Evolutionary conservation across 2,888 invertebrate species (phyloP).

Genomic region (Luffia ferchaultella): DNA sequence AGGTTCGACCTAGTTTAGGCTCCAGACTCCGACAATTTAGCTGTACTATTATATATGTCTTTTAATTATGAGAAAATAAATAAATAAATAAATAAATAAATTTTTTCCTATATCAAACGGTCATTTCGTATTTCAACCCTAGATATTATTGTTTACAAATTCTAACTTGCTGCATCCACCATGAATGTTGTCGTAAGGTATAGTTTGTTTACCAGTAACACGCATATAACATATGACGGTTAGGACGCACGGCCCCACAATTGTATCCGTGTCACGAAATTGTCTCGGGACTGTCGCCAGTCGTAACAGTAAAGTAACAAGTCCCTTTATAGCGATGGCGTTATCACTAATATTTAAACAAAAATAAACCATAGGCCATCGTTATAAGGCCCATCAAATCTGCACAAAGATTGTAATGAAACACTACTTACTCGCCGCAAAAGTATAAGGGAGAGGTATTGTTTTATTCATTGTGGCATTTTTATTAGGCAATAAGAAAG

Average conservation of each 20-base stretch:
- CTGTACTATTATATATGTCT: no score
- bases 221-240: no score
- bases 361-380: neutral
- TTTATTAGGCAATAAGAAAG: conserved; percentile 43
- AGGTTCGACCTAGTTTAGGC: no score
- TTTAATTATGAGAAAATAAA: no score
- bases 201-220: no score
- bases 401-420: neutral
- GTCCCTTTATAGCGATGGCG: neutral
- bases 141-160: no score
- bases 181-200: no score
- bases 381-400: neutral
- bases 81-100: no score
- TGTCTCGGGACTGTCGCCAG: neutral
- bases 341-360: neutral
- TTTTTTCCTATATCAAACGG: no score
- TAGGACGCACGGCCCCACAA: neutral
- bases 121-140: no score
- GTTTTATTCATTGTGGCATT: conserved; percentile 40
- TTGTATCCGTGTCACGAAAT: neutral
- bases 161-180: no score
- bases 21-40: no score
- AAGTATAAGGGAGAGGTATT: conserved; percentile 11
- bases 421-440: neutral
- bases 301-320: neutral